A percentile compares a stretch with the other conserved stretches of the same genome.
Evolutionary conservation across 2,888 invertebrate species (phyloP).

Genomic region (Neuroscelio doddi): DNA sequence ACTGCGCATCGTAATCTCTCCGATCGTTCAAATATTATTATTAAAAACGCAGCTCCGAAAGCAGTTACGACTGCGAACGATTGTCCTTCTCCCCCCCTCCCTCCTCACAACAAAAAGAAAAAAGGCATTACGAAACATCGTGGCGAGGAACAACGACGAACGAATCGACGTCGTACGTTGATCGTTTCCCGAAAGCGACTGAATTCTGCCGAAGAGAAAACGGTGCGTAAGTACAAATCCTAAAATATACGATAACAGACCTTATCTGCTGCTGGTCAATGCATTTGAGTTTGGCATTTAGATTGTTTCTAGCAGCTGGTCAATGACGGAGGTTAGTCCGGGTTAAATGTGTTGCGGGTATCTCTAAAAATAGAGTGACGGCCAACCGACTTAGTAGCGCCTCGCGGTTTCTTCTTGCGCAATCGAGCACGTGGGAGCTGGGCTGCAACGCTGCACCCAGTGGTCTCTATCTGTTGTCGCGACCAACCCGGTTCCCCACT

Average conservation of each 20-base stretch:
- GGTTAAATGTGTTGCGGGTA: conserved; percentile 69
- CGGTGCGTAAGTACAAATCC: no score
- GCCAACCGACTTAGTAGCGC: conserved; percentile 57
- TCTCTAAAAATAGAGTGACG: conserved; percentile 70
- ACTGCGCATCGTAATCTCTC: background rate
- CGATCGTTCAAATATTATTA: background rate
- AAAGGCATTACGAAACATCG: no score
- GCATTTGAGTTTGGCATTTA: conserved; percentile 30
- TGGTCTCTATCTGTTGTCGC: background rate
- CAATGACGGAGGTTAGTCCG: conserved; percentile 64
- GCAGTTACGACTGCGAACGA: no score
- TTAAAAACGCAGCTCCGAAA: no score
- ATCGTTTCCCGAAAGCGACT: no score
- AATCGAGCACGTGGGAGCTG: conserved; percentile 65
- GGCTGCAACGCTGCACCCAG: conserved; percentile 6
- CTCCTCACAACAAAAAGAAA: no score
- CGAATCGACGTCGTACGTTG: background rate
- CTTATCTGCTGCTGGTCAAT: background rate
- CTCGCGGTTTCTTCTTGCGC: conserved; percentile 58
- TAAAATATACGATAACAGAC: no score
- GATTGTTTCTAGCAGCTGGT: conserved; percentile 47
- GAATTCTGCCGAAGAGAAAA: no score
- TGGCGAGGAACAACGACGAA: background rate
- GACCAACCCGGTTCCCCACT: no score
- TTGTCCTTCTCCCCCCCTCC: no score